phyloP scores from a whole-genome alignment of 2,797 vertebrate species.

The Melopsittacus undulatus region DNA sequence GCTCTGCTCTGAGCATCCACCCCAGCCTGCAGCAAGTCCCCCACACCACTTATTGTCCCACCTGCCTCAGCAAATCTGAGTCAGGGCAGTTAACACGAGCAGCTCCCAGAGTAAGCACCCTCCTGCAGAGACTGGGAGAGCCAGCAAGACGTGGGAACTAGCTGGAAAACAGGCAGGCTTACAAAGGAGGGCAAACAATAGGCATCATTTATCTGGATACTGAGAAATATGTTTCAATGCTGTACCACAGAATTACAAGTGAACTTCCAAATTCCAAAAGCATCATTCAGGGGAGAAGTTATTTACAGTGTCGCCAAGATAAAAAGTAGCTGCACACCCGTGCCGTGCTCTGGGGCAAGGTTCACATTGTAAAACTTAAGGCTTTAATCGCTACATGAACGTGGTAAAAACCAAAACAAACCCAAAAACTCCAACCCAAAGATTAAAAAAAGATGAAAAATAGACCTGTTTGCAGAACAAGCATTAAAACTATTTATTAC shows the following conservation, averaged over 20 bases:
- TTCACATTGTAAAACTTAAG: slow-evolving; percentile 40
- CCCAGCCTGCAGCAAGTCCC: background rate
- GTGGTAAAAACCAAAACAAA: background rate
- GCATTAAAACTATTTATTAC: slow-evolving; percentile 44
- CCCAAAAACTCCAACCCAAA: background rate
- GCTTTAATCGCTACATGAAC: background rate
- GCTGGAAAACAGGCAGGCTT: background rate
- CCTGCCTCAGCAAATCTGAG: background rate
- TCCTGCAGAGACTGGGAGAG: background rate
- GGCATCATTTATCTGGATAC: slow-evolving; percentile 57
- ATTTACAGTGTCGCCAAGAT: slow-evolving; percentile 14
- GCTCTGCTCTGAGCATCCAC: background rate
- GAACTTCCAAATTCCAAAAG: slow-evolving; percentile 1
- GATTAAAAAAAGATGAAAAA: slow-evolving; percentile 1
- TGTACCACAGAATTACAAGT: slow-evolving; percentile 62
- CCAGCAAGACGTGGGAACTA: background rate
- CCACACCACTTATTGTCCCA: background rate
- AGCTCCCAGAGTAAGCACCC: background rate
- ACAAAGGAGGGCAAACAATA: background rate
- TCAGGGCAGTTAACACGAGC: background rate
- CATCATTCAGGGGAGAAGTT: background rate
- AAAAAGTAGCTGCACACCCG: background rate
- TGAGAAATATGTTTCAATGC: slow-evolving; percentile 5
- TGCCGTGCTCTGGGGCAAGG: background rate
- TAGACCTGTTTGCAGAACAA: slow-evolving; percentile 27